These are phyloP conservation scores for Zingel zingel DNA, from an alignment of 2,113 vertebrate genomes.

Conservation along the genomic window DNA sequence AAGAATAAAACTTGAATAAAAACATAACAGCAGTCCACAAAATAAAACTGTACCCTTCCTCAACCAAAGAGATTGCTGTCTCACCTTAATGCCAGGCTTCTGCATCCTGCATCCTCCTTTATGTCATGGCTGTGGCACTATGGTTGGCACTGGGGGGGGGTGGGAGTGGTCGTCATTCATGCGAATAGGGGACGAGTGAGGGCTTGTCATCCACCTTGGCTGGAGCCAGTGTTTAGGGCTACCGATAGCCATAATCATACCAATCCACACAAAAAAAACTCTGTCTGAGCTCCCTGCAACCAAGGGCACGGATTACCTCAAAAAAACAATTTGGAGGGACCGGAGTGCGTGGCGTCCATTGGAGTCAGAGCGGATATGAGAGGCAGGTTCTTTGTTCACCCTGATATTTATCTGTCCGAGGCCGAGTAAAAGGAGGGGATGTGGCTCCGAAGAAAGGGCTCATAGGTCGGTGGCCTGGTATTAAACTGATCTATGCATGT, in stretches of 20 bases:
- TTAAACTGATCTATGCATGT: conserved; percentile 59
- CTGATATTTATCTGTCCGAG: conserved; percentile 64
- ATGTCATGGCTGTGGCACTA: conserved; percentile 14
- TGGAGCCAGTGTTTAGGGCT: conserved; percentile 58
- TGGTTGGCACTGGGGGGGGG: not conserved
- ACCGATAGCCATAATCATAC: conserved; percentile 70
- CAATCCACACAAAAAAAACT: conserved; percentile 38
- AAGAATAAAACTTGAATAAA: not conserved
- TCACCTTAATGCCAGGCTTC: conserved; percentile 4
- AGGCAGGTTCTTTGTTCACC: conserved; percentile 57
- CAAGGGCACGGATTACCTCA: conserved; percentile 60
- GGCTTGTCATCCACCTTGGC: conserved; percentile 64
- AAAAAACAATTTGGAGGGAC: conserved; percentile 62
- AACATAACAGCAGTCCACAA: not conserved
- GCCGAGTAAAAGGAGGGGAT: conserved; percentile 15
- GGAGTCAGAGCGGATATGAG: conserved; percentile 52
- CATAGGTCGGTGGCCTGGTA: conserved; percentile 48
- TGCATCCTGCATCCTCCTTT: not conserved
- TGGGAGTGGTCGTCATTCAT: conserved; percentile 26
- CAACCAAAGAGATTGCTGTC: conserved; percentile 1
- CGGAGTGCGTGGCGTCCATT: conserved; percentile 5
- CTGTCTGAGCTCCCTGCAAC: conserved; percentile 20
- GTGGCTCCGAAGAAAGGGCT: conserved; percentile 45
- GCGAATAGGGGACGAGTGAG: conserved; percentile 22
- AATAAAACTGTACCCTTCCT: not conserved